A percentile compares a stretch with the other conserved stretches of the same genome.
phyloP scores from a whole-genome alignment of 2,113 vertebrate species.

The Polypterus bichir region DNA sequence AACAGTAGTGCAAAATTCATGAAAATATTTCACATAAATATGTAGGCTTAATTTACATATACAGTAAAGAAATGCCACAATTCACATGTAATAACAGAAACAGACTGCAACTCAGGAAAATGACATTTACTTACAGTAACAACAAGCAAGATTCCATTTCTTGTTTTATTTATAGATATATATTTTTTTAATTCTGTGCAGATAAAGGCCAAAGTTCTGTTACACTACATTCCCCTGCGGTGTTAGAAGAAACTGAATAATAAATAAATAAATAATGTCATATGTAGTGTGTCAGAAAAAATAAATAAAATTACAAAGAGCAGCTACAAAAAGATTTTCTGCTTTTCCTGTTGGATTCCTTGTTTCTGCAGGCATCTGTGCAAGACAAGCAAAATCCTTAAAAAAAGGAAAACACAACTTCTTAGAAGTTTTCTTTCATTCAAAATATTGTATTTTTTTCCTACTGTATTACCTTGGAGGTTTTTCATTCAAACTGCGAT shows the following conservation, averaged over 20 bases:
- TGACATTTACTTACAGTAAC: constrained; percentile 39
- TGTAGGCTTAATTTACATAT: constrained; percentile 38
- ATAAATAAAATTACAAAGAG: no score
- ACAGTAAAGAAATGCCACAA: constrained; percentile 39
- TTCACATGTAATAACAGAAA: constrained; percentile 35
- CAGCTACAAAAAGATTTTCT: no score
- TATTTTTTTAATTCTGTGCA: constrained; percentile 18
- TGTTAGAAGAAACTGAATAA: constrained; percentile 11
- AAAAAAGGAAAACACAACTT: constrained; percentile 51
- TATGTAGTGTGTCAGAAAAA: background rate
- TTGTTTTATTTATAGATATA: constrained; percentile 21
- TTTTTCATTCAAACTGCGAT: no score
- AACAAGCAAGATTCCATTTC: constrained; percentile 37
- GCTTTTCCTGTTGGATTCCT: background rate
- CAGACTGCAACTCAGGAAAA: constrained; percentile 20
- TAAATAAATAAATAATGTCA: background rate
- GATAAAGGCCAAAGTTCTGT: constrained; percentile 23
- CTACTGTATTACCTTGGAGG: background rate
- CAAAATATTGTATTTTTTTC: constrained; percentile 32
- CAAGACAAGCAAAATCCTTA: constrained; percentile 42
- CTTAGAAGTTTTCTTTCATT: constrained; percentile 49
- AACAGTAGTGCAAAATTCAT: constrained; percentile 69
- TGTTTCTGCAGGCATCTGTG: constrained; percentile 18
- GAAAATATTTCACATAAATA: constrained; percentile 53
- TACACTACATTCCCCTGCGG: constrained; percentile 16